A percentile compares a stretch with the other conserved stretches of the same genome.
Evolutionary conservation across 1,140 invertebrate species (phyloP).

Genomic region (Diorhabda elongata): DNA sequence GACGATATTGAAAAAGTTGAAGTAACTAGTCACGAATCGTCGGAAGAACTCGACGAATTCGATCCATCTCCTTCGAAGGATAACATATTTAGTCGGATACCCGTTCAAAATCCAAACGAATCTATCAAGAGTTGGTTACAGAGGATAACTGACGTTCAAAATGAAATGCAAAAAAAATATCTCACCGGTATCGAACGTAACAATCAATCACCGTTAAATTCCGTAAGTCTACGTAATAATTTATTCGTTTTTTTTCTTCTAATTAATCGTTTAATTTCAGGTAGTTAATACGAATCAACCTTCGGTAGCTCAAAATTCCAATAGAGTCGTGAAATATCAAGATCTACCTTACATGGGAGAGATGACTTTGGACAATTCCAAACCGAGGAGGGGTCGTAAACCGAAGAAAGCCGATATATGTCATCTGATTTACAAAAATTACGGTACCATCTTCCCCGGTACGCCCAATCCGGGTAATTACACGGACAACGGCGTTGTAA

Average conservation of each 20-base stretch:
- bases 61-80: constrained; percentile 5
- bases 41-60: constrained; percentile 27
- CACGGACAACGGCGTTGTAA: constrained; percentile 41
- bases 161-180: constrained; percentile 25
- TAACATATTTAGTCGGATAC: constrained; percentile 26
- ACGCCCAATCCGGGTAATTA: constrained; percentile 55
- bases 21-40: constrained; percentile 35
- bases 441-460: constrained; percentile 76
- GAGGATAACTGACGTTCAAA: constrained; percentile 58
- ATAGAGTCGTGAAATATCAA: constrained; percentile 64
- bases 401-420: constrained; percentile 88
- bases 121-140: constrained; percentile 69
- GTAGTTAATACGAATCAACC: background rate
- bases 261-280: background rate
- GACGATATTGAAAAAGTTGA: constrained; percentile 42
- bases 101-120: constrained; percentile 50
- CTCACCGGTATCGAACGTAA: constrained; percentile 37
- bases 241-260: too few species aligned
- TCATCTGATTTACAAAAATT: constrained; percentile 86
- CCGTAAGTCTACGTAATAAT: background rate
- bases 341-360: constrained; percentile 87
- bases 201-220: background rate
- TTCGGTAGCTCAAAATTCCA: constrained; percentile 44
- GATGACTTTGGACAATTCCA: constrained; percentile 80
- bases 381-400: constrained; percentile 76